phyloP scores from a whole-genome alignment of 2,888 invertebrate species.

The Machimus rusticus region DNA sequence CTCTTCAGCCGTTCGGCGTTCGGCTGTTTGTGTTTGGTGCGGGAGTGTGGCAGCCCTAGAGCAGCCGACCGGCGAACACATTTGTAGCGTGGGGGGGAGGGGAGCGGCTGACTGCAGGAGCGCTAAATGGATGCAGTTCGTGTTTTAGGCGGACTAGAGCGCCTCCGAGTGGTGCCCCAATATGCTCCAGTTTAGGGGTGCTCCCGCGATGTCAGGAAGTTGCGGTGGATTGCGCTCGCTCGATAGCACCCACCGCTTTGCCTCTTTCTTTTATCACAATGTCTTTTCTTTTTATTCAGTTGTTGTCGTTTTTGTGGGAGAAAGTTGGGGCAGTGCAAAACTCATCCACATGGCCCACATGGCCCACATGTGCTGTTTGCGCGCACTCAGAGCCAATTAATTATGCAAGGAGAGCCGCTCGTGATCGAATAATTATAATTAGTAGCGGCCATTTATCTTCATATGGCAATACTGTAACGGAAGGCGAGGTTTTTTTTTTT shows the following conservation, averaged over 20 bases:
- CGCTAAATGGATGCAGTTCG: neutral
- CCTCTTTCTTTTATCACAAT: neutral
- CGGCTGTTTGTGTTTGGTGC: neutral
- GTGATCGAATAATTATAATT: slow-evolving; percentile 28
- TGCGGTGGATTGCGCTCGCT: neutral
- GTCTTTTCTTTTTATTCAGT: neutral
- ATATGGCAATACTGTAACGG: slow-evolving; percentile 32
- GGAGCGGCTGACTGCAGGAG: neutral
- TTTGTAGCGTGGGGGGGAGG: neutral
- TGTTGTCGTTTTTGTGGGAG: neutral
- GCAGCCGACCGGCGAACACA: neutral
- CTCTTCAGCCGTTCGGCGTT: neutral
- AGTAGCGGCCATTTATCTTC: slow-evolving; percentile 23
- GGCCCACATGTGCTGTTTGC: neutral
- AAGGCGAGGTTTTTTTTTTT: neutral
- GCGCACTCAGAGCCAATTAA: slow-evolving; percentile 7
- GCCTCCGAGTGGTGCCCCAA: neutral
- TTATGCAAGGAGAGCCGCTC: slow-evolving; percentile 7
- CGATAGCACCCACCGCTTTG: neutral
- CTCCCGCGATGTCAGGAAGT: neutral
- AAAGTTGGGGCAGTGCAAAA: neutral
- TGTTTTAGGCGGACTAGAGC: neutral
- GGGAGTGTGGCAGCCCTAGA: neutral
- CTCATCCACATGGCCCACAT: neutral
- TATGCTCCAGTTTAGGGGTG: neutral